Conservation (phyloP, 2,797 vertebrate species). For the Masticophis lateralis region DNA sequence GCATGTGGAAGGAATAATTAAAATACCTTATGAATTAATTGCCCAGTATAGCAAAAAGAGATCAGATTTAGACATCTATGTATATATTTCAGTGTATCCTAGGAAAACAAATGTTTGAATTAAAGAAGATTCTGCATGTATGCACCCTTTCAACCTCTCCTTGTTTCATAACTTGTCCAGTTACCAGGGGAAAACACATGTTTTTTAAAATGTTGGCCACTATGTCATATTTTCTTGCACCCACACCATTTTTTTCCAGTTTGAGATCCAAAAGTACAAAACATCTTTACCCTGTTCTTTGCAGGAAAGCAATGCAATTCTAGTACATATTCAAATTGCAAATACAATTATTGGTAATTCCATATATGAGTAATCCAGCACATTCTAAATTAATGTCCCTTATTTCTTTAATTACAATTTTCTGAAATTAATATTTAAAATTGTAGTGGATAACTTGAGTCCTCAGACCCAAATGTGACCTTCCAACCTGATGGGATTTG, state of each 20-base stretch:
- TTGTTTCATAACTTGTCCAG: neutral
- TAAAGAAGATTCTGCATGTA: neutral
- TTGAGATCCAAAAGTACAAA: neutral
- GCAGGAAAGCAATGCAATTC: neutral
- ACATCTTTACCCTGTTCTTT: neutral
- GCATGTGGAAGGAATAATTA: neutral
- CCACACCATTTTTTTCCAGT: neutral
- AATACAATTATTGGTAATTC: neutral
- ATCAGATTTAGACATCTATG: neutral
- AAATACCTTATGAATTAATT: neutral
- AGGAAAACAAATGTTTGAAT: neutral
- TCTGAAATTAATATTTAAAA: neutral
- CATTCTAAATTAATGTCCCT: neutral
- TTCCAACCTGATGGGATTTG: neutral
- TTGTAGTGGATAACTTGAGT: neutral
- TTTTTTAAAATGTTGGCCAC: neutral
- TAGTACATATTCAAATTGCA: neutral
- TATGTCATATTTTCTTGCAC: neutral
- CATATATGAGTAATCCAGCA: neutral
- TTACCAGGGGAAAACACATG: neutral
- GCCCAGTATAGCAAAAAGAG: neutral
- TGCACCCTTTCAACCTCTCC: neutral
- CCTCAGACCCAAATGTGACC: neutral
- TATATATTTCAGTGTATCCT: neutral
- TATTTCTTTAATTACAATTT: neutral